Evolutionary conservation across 2,797 vertebrate genomes (phyloP), one percentile per base, ranked within the genome.

Genomic region (Micrastur ruficollis): DNA sequence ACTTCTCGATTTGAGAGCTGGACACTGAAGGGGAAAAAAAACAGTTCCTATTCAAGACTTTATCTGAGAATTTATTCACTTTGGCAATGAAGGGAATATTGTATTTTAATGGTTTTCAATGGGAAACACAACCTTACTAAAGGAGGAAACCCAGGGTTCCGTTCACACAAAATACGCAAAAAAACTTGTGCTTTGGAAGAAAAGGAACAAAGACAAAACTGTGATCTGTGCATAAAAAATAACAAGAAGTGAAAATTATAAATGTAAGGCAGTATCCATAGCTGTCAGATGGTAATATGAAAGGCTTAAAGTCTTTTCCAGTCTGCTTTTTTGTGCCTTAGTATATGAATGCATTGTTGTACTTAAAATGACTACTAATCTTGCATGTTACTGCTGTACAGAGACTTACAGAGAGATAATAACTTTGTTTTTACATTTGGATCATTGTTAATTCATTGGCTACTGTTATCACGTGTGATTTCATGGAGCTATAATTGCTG

Each of bases 1-100:
- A 78, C 84, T 92, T 94, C 62, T 81, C 29, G 26, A 86, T 88
- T 90, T 88, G 73, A 81, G 72, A 95, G 42, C 68, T 79, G 72
- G 72, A 88, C 25, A 9, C 22, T 27, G 34, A 86, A 70, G 34
- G 34, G 14, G 3, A 19, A 44, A 68, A 32, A 0, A 0, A 0
- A 11, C 47, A 14, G 8, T 74, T 90, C 11, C n/a, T 83, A 66
- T 85, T 92, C 52, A 76, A 65, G 56, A 78, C 15, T 88, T 88
- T n/a, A 47, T 50, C 31, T 78, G 47, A 79, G 68, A 90, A 75
- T 46, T 47, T 71, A 56, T n/a, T 95, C 8, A n/a, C 85, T 86
- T 86, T 79, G 59, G 29, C 59, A 68, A 21, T 40, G 53, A 88
- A 27, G 18, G 71, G 36, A 88, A 50, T 66, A 50, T 75, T 75